These are phyloP conservation scores for Sciurus vulgaris DNA, from an alignment of 2,797 vertebrate genomes.

Conservation along the genomic window DNA sequence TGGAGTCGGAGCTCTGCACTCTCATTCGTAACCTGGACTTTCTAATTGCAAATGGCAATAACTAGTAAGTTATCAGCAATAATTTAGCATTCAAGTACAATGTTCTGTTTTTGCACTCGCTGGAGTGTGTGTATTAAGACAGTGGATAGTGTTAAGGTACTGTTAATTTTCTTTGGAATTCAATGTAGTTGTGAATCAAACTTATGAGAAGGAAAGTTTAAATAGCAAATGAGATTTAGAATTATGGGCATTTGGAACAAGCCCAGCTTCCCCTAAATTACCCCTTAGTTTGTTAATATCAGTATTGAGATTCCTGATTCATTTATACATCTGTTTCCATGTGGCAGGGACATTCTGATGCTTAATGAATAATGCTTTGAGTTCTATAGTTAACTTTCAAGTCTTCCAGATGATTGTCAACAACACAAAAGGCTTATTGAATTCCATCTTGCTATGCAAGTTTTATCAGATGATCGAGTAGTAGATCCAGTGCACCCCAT, in stretches of 20 bases:
- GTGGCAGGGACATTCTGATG: conserved; percentile 74
- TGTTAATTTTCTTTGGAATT: conserved; percentile 84
- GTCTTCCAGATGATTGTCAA: conserved; percentile 87
- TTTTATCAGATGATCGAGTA: conserved; percentile 78
- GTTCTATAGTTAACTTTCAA: conserved; percentile 80
- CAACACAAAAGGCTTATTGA: conserved; percentile 81
- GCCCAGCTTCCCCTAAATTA: conserved; percentile 60
- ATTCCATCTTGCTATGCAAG: conserved; percentile 88
- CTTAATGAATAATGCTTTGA: conserved; percentile 72
- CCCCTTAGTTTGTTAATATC: conserved; percentile 64
- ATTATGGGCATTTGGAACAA: conserved; percentile 67
- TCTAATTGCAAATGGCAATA: conserved; percentile 89
- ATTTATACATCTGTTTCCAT: conserved; percentile 70
- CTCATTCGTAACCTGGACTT: conserved; percentile 84
- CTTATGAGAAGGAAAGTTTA: conserved; percentile 71
- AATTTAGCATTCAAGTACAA: conserved; percentile 82
- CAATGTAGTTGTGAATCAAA: conserved; percentile 78
- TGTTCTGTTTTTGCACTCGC: conserved; percentile 80
- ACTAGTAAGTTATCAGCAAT: conserved; percentile 89
- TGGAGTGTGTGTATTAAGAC: conserved; percentile 71
- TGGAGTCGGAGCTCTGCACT: conserved; percentile 83
- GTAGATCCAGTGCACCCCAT: conserved; percentile 68
- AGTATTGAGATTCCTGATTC: conserved; percentile 67
- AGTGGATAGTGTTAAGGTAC: conserved; percentile 81
- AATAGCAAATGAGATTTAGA: conserved; percentile 79